phyloP scores from a whole-genome alignment of 2,113 vertebrate genomes.

The Tachysurus vachellii region DNA sequence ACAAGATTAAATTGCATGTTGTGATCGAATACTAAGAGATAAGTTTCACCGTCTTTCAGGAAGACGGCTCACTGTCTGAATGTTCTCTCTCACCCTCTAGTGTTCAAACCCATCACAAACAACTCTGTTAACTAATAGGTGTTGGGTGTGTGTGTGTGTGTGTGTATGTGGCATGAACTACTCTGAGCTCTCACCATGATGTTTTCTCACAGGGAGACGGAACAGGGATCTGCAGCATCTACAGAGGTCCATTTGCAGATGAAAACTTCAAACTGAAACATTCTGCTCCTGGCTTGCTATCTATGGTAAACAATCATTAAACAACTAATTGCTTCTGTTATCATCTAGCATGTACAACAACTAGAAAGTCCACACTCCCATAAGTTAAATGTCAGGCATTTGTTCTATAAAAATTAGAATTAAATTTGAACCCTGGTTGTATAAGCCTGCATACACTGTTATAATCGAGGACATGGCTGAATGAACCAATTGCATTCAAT shows the following conservation, averaged over 20 bases:
- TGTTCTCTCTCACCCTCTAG: constrained; percentile 48
- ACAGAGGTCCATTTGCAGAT: constrained; percentile 93
- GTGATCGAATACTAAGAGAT: neutral
- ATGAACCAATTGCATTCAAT: too few species aligned
- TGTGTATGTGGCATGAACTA: neutral
- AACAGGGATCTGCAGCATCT: constrained; percentile 94
- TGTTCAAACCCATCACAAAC: constrained; percentile 24
- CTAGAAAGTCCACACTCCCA: too few species aligned
- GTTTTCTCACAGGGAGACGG: constrained; percentile 83
- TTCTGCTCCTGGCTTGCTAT: constrained; percentile 85
- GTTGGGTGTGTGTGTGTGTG: neutral
- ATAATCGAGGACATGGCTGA: too few species aligned
- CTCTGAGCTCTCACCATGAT: neutral
- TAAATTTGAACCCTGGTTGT: too few species aligned
- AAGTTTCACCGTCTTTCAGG: neutral
- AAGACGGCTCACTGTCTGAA: neutral
- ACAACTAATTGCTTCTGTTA: neutral
- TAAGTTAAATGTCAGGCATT: too few species aligned
- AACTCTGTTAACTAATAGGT: neutral
- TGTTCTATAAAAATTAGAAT: too few species aligned
- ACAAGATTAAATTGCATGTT: neutral
- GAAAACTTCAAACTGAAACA: constrained; percentile 94
- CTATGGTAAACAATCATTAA: constrained; percentile 79
- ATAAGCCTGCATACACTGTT: too few species aligned
- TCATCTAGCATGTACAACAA: neutral